Evolutionary conservation across 1,140 invertebrate genomes (phyloP).

Genomic region (Acromyrmex charruanus): DNA sequence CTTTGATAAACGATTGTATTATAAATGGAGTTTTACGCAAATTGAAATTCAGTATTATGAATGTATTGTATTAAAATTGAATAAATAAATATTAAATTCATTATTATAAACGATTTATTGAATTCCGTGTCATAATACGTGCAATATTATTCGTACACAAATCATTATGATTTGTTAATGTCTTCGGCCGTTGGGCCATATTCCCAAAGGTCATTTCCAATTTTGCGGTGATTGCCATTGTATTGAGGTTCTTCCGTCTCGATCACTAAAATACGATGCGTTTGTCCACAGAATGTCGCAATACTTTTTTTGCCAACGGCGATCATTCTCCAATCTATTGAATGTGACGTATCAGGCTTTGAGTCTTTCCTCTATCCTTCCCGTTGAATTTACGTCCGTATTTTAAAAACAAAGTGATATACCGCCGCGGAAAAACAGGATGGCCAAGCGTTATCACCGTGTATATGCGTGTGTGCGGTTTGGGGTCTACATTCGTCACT

Average conservation of each 20-base stretch:
- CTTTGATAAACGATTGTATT: background rate
- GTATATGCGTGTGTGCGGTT: background rate
- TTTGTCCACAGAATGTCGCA: background rate
- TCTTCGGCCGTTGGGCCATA: background rate
- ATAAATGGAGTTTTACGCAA: background rate
- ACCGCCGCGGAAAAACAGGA: slow-evolving; percentile 52
- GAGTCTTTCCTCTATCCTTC: background rate
- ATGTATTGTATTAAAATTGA: slow-evolving; percentile 13
- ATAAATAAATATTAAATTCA: background rate
- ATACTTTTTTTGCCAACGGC: slow-evolving; percentile 13
- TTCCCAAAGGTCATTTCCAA: background rate
- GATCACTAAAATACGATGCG: slow-evolving; percentile 17
- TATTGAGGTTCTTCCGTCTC: background rate
- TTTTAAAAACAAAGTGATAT: slow-evolving; percentile 55
- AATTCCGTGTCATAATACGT: background rate
- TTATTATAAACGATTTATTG: background rate
- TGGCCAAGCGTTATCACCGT: slow-evolving; percentile 15
- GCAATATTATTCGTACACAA: background rate
- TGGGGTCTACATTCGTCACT: slow-evolving; percentile 55
- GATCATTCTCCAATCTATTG: slow-evolving; percentile 36
- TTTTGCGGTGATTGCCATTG: background rate
- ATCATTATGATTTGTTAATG: slow-evolving; percentile 1
- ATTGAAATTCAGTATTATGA: background rate
- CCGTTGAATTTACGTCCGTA: slow-evolving; percentile 14
- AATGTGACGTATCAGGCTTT: slow-evolving; percentile 16